Percentiles rank a stretch among this genome's conserved stretches.
These are phyloP conservation scores for Oreonectes daqikongensis DNA, from an alignment of 2,797 vertebrate species.

Conservation along the genomic window DNA sequence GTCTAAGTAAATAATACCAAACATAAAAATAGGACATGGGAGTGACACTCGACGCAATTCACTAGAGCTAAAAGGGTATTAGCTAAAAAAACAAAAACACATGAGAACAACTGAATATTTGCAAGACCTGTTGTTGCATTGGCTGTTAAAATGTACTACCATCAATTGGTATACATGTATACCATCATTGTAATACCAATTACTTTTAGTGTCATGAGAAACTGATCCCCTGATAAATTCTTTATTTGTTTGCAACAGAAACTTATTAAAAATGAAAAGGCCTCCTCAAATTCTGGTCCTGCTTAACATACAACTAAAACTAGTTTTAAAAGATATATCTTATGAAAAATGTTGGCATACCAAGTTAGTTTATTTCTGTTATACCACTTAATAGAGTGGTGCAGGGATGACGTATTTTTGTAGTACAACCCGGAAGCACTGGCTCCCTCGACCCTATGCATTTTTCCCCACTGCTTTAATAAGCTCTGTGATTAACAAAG, in stretches of 20 bases:
- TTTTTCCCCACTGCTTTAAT: no score
- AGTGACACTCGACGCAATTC: not conserved
- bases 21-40: not conserved
- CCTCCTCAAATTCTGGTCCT: not conserved
- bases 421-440: no score
- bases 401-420: no score
- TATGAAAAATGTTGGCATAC: not conserved
- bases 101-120: not conserved
- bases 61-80: not conserved
- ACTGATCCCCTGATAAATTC: constrained; percentile 58
- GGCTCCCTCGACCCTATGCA: no score
- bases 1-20: not conserved
- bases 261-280: constrained; percentile 57
- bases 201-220: constrained; percentile 43
- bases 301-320: not conserved
- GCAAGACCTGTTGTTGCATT: not conserved
- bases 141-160: constrained; percentile 2
- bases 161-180: constrained; percentile 18
- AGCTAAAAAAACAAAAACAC: not conserved
- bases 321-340: not conserved
- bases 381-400: no score
- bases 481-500: no score
- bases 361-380: not conserved
- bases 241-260: constrained; percentile 62
- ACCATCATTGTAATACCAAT: constrained; percentile 41